Base-by-base conservation (phyloP, 2,113 vertebrate genomes). In the Calypte anna region DNA sequence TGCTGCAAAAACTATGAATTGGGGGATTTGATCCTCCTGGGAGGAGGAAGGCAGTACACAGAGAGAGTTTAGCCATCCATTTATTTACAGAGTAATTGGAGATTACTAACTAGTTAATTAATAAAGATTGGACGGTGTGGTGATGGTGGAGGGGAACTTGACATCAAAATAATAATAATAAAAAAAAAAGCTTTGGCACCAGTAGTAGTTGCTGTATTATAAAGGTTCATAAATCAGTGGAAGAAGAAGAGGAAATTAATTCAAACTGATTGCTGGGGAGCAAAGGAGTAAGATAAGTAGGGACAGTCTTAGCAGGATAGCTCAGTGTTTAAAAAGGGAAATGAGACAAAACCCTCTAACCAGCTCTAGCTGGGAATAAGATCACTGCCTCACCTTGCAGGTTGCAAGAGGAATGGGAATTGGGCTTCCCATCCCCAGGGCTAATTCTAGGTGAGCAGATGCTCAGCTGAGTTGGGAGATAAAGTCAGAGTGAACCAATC, bases 21-120 rank as follows among this genome's bases (percentile, higher is more conserved):
- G 50, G 43, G 68, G 75, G 69, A 75, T 75, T 82, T 78, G 61
- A 53, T 91, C 43, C 2, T 20, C 70, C 83, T 88, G 77, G 85
- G 73, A 86, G 62, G 70, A 90, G 24, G 36, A 83, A 70, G 83
- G 24, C 72, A 46, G 23, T 28, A 83, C 25, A 66, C 27, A 72
- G 59, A 75, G 55, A 12, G 69, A 78, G 61, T 33, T 82, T 63
- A 90, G 31, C 25, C 40, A 36, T 63, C 88, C 5, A 13, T 80
- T 91, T 82, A 54, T 90, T 82, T 94, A 66, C 63, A 77, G 83
- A 81, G 82, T 92, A 94, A 94, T 90, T 94, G 53, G 24, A 59
- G 13, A 62, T 73, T 94, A 91, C 93, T 92, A 91, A 88, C 46
- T 90, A 83, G 81, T 95, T 96, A 91, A 94, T 95, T 94, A 93